Percentiles rank a stretch among this genome's conserved stretches.
Conservation (phyloP, 2,888 invertebrate genomes). For the Lepidocyrtinus sp. region DNA sequence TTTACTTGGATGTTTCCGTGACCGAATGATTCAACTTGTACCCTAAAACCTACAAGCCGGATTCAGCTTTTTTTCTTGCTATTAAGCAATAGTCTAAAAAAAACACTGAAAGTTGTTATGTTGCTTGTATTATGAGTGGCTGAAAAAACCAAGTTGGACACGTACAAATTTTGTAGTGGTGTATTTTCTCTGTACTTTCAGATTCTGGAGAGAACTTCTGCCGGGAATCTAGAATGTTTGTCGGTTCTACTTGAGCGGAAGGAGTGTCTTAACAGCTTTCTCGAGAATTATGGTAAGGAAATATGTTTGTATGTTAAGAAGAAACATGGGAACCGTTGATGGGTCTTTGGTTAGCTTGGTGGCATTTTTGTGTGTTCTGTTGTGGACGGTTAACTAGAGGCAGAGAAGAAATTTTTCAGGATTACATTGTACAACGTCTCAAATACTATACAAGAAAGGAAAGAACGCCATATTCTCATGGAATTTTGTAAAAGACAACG, state of each 20-base stretch:
- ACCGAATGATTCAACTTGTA: slow-evolving; percentile 7
- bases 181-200: neutral
- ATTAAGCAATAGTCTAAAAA: too few species aligned
- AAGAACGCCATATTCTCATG: neutral
- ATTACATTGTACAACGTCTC: neutral
- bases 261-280: slow-evolving; percentile 39
- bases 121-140: slow-evolving; percentile 5
- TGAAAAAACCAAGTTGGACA: slow-evolving; percentile 15
- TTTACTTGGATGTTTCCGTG: slow-evolving; percentile 6
- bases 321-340: neutral
- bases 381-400: slow-evolving; percentile 15
- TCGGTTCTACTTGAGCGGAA: slow-evolving; percentile 32
- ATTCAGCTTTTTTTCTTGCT: neutral
- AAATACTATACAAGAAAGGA: slow-evolving; percentile 7
- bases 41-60: neutral
- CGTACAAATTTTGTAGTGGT: neutral
- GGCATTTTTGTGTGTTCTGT: slow-evolving; percentile 10
- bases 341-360: slow-evolving; percentile 12
- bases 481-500: neutral
- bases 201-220: slow-evolving; percentile 47
- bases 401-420: slow-evolving; percentile 4
- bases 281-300: slow-evolving; percentile 32
- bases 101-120: neutral
- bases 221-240: slow-evolving; percentile 46
- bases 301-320: slow-evolving; percentile 2